Conservation (phyloP, 1,140 invertebrate genomes). For the Lanistes nyassanus region DNA sequence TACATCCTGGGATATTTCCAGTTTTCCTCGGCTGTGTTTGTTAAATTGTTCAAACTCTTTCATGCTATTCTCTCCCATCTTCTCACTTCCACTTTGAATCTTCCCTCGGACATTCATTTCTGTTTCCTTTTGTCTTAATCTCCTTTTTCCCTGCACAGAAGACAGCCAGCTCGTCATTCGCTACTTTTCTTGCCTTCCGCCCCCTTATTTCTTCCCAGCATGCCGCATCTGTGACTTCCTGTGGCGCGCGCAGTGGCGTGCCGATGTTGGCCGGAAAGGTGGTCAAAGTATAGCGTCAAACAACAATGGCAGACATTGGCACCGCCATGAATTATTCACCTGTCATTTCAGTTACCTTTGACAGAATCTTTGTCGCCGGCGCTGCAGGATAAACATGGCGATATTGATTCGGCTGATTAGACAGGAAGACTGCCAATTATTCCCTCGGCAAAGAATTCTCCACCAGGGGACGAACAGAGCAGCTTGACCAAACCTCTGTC, state of each 20-base stretch:
- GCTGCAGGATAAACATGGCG: conserved; percentile 1
- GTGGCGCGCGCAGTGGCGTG: neutral
- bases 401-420: conserved; percentile 5
- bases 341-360: conserved; percentile 10
- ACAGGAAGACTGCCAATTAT: conserved; percentile 8
- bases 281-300: neutral
- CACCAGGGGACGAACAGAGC: neutral
- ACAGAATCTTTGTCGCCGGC: conserved; percentile 9
- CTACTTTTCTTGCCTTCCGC: neutral
- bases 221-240: neutral
- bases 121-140: too few species aligned
- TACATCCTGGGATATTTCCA: too few species aligned
- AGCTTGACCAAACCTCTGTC: neutral
- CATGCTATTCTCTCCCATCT: too few species aligned
- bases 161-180: too few species aligned
- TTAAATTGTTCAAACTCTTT: too few species aligned
- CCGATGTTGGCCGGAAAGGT: neutral
- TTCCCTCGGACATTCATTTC: too few species aligned
- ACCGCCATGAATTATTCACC: conserved; percentile 5
- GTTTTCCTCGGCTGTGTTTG: too few species aligned
- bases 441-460: neutral
- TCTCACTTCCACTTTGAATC: too few species aligned
- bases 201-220: neutral
- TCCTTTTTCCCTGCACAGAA: too few species aligned
- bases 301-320: neutral